phyloP scores from a whole-genome alignment of 2,888 invertebrate genomes.

The Microctonus hyperodae region DNA sequence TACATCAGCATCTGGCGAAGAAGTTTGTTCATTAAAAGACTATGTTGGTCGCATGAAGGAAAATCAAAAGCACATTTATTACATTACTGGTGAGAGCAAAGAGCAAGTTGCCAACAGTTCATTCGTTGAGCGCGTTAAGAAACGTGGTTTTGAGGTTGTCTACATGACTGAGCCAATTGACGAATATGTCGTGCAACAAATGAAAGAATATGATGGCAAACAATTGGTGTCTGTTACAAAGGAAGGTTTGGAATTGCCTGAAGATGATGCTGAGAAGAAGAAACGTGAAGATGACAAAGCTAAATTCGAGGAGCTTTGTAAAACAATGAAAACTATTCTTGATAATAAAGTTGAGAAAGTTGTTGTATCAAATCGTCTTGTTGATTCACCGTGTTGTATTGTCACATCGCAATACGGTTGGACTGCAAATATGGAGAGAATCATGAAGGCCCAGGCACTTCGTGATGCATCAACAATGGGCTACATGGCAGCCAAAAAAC shows the following conservation, averaged over 20 bases:
- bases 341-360: constrained; percentile 99
- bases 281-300: constrained; percentile 90
- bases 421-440: constrained; percentile 99
- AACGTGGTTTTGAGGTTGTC: constrained; percentile 95
- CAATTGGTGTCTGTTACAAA: constrained; percentile 96
- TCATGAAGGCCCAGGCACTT: constrained; percentile 99
- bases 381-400: constrained; percentile 98
- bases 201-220: constrained; percentile 98
- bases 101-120: constrained; percentile 96
- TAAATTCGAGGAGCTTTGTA: constrained; percentile 80
- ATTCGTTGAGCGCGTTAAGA: constrained; percentile 97
- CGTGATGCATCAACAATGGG: constrained; percentile 98
- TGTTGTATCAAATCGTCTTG: constrained; percentile 93
- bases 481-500: constrained; percentile 99
- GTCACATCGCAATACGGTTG: constrained; percentile 99
- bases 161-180: constrained; percentile 99
- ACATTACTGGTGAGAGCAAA: constrained; percentile 94
- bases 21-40: constrained; percentile 91
- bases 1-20: constrained; percentile 95
- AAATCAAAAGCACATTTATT: constrained; percentile 97
- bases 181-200: constrained; percentile 98
- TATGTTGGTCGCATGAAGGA: constrained; percentile 99
- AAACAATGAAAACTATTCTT: constrained; percentile 95
- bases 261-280: constrained; percentile 97
- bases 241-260: constrained; percentile 96